Base-by-base conservation (phyloP, 2,888 invertebrate genomes). In the Morinoia aosen region DNA sequence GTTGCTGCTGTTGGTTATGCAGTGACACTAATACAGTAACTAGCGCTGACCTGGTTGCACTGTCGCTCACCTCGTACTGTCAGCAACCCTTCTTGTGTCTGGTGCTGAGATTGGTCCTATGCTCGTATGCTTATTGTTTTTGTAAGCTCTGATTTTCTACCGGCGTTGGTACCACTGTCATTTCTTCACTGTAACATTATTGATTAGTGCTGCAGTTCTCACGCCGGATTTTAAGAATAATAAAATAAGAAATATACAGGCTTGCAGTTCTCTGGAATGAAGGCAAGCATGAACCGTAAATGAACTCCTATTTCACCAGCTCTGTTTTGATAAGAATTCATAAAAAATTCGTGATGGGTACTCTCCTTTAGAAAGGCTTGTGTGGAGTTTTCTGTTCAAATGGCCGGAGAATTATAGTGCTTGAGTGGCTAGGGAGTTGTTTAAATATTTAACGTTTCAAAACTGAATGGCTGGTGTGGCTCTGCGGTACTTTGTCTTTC, bases 391-490 rank as follows among this genome's bases (percentile, higher is more conserved):
- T 76, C 76, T 76, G 76, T 76, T 76, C 33, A 76, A 76, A 76
- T 76, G 76, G 76, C 33, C 76, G 33, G 76, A 76, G 76, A 76
- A 76, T 76, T 90, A 90, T 90, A 90, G 40, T 90, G 90, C 90
- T 19, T 76, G 90, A 90, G 90, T 90, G 90, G 39, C 40, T 33
- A 40, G 40, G 40, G 48, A 40, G 90, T 90, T 40, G 90, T 90
- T 90, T 90, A 90, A 90, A 90, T 90, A 90, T 90, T 90, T 90
- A 90, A 90, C 90, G 90, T 48, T 90, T 90, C 90, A 90, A 48
- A 76, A 90, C 40, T 90, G 90, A 90, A 90, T 90, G 90, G 40
- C 48, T 39, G 48, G 90, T 90, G 90, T 19, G 48, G 90, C 58
- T 93, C 57, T 7, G 57, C n/a, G 57, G 57, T 57, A 57, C 58